A percentile compares a stretch with the other conserved stretches of the same genome.
Conservation (phyloP, 1,140 invertebrate species). For the Eufriesea mexicana region DNA sequence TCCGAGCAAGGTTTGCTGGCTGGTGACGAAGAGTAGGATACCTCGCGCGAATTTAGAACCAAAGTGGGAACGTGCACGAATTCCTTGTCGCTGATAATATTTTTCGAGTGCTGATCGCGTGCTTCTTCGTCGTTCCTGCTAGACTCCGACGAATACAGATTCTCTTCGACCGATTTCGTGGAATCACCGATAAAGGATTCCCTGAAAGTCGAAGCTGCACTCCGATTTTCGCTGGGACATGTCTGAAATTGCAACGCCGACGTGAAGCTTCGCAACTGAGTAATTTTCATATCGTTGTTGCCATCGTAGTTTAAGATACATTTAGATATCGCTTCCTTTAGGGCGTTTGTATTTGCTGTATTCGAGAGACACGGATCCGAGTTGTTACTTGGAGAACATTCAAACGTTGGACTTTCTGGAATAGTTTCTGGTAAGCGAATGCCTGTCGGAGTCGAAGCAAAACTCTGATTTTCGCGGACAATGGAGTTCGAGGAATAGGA, state of each 20-base stretch:
- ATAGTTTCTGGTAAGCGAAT: no score
- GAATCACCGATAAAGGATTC: not conserved
- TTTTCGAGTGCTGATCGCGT: no score
- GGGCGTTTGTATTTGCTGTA: not conserved
- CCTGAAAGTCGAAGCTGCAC: not conserved
- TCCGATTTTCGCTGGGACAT: not conserved
- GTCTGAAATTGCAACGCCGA: no score
- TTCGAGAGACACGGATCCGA: not conserved
- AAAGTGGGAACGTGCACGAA: slow-evolving; percentile 51
- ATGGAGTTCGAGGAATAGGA: not conserved
- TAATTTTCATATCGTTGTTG: not conserved
- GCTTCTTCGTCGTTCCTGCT: not conserved
- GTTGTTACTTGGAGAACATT: not conserved
- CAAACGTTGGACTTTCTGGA: not conserved
- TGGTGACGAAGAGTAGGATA: slow-evolving; percentile 52
- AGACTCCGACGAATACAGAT: not conserved
- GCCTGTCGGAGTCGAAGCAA: not conserved
- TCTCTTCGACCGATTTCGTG: not conserved
- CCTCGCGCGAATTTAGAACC: slow-evolving; percentile 55
- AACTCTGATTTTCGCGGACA: not conserved
- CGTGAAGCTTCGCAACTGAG: not conserved
- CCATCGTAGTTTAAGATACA: not conserved
- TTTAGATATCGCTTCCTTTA: not conserved
- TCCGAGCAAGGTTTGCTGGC: slow-evolving; percentile 17
- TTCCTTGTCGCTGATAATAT: not conserved